Evolutionary conservation across 2,888 invertebrate genomes (phyloP).

Genomic region (Pterostichus niger): DNA sequence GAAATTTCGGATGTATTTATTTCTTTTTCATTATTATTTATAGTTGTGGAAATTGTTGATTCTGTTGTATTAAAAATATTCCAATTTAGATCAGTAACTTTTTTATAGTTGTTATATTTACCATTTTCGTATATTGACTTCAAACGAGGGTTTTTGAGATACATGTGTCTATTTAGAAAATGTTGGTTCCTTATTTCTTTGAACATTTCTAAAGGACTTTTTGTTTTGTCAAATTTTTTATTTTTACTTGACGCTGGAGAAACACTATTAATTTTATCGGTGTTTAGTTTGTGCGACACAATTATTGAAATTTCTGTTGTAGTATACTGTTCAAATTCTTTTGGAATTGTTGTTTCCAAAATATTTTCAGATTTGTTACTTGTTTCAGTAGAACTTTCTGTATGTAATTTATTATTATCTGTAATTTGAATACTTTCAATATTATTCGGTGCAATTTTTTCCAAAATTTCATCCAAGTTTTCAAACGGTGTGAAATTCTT

Average conservation of each 20-base stretch:
- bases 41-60: constrained; percentile 21
- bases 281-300: not conserved
- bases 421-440: too few species aligned
- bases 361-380: not conserved
- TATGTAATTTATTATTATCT: not conserved
- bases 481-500: not conserved
- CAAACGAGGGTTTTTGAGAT: constrained; percentile 19
- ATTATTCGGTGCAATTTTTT: not conserved
- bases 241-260: constrained; percentile 13
- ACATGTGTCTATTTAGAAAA: constrained; percentile 21
- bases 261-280: not conserved
- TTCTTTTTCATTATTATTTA: constrained; percentile 7
- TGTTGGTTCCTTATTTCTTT: constrained; percentile 30
- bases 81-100: not conserved
- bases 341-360: not conserved
- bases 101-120: constrained; percentile 1
- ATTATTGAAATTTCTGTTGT: constrained; percentile 1
- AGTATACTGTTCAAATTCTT: not conserved
- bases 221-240: constrained; percentile 3
- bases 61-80: constrained; percentile 22
- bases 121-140: constrained; percentile 22
- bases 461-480: constrained; percentile 1
- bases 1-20: not conserved
- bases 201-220: not conserved
- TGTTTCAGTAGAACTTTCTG: constrained; percentile 1